These are phyloP conservation scores for Labrus mixtus DNA, from an alignment of 2,113 vertebrate species.

Conservation along the genomic window DNA sequence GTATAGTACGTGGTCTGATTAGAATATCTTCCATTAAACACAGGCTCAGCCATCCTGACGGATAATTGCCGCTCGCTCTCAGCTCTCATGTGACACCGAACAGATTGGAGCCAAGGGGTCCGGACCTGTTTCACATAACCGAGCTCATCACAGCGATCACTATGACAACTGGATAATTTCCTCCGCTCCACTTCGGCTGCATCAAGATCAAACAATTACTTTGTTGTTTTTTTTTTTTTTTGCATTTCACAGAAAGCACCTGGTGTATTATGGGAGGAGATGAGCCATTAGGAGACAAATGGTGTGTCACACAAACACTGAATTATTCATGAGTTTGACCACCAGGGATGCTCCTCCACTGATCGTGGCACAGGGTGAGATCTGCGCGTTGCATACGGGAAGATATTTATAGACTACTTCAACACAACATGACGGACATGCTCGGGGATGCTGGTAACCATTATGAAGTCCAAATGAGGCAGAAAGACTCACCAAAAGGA, in stretches of 20 bases:
- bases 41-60: slow-evolving; percentile 21
- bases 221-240: background rate
- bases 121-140: slow-evolving; percentile 30
- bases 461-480: background rate
- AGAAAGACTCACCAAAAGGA: background rate
- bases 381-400: slow-evolving; percentile 36
- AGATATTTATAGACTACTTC: slow-evolving; percentile 44
- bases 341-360: slow-evolving; percentile 37
- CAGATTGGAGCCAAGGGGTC: slow-evolving; percentile 21
- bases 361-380: slow-evolving; percentile 55
- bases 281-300: slow-evolving; percentile 35
- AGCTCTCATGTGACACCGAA: slow-evolving; percentile 31
- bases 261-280: slow-evolving; percentile 17
- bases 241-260: slow-evolving; percentile 19
- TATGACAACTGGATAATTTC: slow-evolving; percentile 41
- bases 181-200: slow-evolving; percentile 3
- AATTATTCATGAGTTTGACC: slow-evolving; percentile 68
- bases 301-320: slow-evolving; percentile 23
- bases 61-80: slow-evolving; percentile 37
- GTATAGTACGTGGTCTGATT: background rate
- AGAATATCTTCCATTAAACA: slow-evolving; percentile 20
- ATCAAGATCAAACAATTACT: slow-evolving; percentile 1
- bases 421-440: slow-evolving; percentile 10
- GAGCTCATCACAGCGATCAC: slow-evolving; percentile 24
- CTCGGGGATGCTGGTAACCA: background rate